Conservation (phyloP, 2,113 vertebrate species). For the Odontesthes bonariensis region DNA sequence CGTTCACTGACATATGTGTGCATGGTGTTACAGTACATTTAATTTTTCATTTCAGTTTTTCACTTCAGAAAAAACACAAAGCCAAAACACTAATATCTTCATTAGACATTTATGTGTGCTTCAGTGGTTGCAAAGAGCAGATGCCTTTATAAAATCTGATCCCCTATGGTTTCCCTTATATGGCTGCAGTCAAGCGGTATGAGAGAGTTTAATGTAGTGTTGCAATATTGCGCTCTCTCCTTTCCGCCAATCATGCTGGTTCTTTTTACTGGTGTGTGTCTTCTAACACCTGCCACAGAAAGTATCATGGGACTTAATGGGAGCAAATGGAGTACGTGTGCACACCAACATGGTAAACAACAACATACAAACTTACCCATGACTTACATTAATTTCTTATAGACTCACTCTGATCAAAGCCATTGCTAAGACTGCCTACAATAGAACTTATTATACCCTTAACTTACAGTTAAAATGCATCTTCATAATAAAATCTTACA, state of each 20-base stretch:
- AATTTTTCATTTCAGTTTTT: slow-evolving; percentile 6
- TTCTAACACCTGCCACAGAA: slow-evolving; percentile 61
- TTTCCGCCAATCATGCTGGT: slow-evolving; percentile 36
- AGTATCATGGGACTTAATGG: slow-evolving; percentile 35
- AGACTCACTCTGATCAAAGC: background rate
- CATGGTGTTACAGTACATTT: background rate
- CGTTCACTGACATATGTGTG: slow-evolving; percentile 7
- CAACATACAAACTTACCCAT: too few species aligned
- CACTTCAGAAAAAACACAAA: slow-evolving; percentile 28
- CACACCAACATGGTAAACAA: slow-evolving; percentile 2
- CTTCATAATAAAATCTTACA: too few species aligned
- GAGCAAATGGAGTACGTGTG: slow-evolving; percentile 37
- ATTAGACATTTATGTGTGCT: slow-evolving; percentile 45
- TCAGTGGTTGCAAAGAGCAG: slow-evolving; percentile 66
- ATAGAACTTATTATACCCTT: background rate
- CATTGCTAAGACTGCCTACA: background rate
- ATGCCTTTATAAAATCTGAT: slow-evolving; percentile 70
- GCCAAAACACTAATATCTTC: slow-evolving; percentile 47
- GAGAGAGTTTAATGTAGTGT: slow-evolving; percentile 77
- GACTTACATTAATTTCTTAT: background rate
- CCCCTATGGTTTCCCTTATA: slow-evolving; percentile 66
- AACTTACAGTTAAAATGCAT: too few species aligned
- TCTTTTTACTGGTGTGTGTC: slow-evolving; percentile 44
- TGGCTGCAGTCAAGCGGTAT: slow-evolving; percentile 54
- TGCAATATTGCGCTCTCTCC: slow-evolving; percentile 54